Conservation (phyloP, 2,797 vertebrate genomes). For the Anguilla anguilla region DNA sequence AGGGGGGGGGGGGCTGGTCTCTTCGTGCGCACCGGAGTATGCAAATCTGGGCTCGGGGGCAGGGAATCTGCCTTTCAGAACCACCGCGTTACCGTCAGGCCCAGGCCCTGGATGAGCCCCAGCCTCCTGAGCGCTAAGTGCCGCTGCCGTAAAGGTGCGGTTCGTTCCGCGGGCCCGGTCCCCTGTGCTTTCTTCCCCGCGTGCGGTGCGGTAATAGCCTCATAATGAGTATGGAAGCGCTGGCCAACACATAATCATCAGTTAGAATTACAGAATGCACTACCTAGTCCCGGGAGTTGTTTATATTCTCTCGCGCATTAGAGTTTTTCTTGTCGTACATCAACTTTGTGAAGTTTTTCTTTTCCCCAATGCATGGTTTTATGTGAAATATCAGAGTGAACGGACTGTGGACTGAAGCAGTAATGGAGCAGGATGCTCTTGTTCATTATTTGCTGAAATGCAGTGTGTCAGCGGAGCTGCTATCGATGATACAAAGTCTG, state of each 20-base stretch:
- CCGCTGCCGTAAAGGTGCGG: slow-evolving; percentile 9
- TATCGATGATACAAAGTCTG: neutral
- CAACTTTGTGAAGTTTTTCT: neutral
- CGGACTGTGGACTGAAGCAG: neutral
- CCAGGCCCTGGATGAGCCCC: slow-evolving; percentile 30
- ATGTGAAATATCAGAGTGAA: neutral
- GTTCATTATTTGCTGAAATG: neutral
- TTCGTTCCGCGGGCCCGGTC: neutral
- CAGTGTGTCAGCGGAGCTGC: neutral
- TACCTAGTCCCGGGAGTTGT: slow-evolving; percentile 53
- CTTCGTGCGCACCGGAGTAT: slow-evolving; percentile 28
- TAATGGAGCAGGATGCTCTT: neutral
- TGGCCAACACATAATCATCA: slow-evolving; percentile 60
- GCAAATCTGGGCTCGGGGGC: neutral
- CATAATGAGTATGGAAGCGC: slow-evolving; percentile 62
- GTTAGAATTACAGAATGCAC: slow-evolving; percentile 65
- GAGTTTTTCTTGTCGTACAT: slow-evolving; percentile 57
- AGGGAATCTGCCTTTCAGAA: neutral
- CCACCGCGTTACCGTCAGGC: neutral
- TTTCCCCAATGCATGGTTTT: neutral
- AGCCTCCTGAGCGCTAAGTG: slow-evolving; percentile 13
- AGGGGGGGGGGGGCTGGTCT: neutral
- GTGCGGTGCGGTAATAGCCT: slow-evolving; percentile 61
- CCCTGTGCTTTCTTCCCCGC: slow-evolving; percentile 54
- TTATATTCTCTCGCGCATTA: slow-evolving; percentile 47